Evolutionary conservation across 2,888 invertebrate species (phyloP).

Genomic region (Junonia oenone): DNA sequence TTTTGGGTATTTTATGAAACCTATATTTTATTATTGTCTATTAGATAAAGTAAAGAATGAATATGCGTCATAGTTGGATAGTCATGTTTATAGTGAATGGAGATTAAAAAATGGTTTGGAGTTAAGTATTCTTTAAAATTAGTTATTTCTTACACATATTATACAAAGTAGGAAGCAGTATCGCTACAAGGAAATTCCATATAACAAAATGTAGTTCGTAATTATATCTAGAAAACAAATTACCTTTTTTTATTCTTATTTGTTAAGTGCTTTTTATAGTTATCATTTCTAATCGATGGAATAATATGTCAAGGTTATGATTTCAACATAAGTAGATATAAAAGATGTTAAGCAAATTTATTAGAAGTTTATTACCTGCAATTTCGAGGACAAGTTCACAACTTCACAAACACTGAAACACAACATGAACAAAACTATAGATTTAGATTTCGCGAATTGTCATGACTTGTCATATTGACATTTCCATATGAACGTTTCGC

Average conservation of each 20-base stretch:
- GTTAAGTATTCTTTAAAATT: neutral
- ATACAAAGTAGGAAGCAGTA: neutral
- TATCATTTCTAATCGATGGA: neutral
- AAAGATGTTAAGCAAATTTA: neutral
- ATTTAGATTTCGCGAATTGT: neutral
- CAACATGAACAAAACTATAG: neutral
- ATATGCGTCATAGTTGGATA: neutral
- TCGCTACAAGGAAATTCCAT: neutral
- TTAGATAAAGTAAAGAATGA: neutral
- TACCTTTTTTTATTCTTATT: neutral
- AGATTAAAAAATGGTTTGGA: neutral
- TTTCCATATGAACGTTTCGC: neutral
- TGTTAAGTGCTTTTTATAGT: neutral
- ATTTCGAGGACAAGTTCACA: neutral
- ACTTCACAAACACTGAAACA: neutral
- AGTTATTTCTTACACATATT: neutral
- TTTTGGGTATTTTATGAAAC: neutral
- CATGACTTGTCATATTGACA: neutral
- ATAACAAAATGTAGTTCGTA: neutral
- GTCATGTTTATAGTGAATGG: neutral
- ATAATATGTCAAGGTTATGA: neutral
- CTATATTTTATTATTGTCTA: neutral
- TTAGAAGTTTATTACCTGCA: neutral
- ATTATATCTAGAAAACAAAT: neutral
- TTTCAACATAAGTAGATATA: neutral